Conservation (phyloP, 2,797 vertebrate species). For the Sebastes hopkinsi region DNA sequence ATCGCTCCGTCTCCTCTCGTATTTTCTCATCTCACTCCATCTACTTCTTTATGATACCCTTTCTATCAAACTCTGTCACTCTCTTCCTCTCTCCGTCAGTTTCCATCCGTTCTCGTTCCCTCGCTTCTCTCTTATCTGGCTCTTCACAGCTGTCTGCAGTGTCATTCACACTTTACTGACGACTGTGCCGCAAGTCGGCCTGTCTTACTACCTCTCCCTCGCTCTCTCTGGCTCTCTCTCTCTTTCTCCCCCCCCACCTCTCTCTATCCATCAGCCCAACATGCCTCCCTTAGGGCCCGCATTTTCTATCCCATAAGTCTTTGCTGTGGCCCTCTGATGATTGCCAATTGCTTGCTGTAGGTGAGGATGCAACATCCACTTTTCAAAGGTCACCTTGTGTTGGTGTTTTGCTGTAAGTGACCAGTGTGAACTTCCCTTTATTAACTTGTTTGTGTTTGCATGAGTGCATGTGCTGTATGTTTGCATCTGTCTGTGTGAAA, state of each 20-base stretch:
- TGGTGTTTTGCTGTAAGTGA: slow-evolving; percentile 24
- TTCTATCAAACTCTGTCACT: slow-evolving; percentile 53
- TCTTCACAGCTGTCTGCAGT: slow-evolving; percentile 59
- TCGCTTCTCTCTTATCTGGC: slow-evolving; percentile 52
- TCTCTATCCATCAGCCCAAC: slow-evolving; percentile 11
- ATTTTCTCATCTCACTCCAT: slow-evolving; percentile 45
- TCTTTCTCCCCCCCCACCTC: background rate
- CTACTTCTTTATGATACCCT: slow-evolving; percentile 46
- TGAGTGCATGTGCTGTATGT: background rate
- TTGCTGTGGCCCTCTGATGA: slow-evolving; percentile 36
- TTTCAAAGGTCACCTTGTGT: slow-evolving; percentile 38
- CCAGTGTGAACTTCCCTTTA: background rate
- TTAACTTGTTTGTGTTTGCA: background rate
- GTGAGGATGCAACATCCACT: slow-evolving; percentile 29
- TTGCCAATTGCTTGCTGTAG: slow-evolving; percentile 31
- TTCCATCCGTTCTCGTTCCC: slow-evolving; percentile 31
- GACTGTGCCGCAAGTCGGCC: slow-evolving; percentile 20
- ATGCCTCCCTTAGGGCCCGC: slow-evolving; percentile 23
- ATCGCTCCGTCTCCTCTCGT: slow-evolving; percentile 20
- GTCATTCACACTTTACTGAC: slow-evolving; percentile 57
- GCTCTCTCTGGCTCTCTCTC: background rate
- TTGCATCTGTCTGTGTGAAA: background rate
- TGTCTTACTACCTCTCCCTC: background rate
- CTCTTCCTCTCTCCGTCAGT: slow-evolving; percentile 31
- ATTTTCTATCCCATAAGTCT: slow-evolving; percentile 43